These are phyloP conservation scores for Platycercus adscitus DNA, from an alignment of 2,113 vertebrate species.

Conservation along the genomic window DNA sequence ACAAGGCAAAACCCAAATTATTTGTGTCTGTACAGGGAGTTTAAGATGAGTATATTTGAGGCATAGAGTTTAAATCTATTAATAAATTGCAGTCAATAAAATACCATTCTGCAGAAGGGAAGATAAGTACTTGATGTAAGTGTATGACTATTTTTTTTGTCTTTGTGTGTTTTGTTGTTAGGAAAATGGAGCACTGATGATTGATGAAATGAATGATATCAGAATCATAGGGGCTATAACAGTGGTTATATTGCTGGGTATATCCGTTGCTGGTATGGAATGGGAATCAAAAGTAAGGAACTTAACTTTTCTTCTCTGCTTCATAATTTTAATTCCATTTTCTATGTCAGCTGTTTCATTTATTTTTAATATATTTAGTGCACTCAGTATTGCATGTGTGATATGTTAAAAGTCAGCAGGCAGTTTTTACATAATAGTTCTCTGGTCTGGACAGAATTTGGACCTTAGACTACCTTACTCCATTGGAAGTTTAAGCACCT, in stretches of 20 bases:
- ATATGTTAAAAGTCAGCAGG: neutral
- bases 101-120: neutral
- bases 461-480: neutral
- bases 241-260: constrained; percentile 90
- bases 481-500: neutral
- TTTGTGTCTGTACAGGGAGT: neutral
- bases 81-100: neutral
- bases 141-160: neutral
- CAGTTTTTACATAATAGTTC: neutral
- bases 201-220: constrained; percentile 89
- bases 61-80: neutral
- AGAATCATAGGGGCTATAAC: constrained; percentile 95
- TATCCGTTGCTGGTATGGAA: constrained; percentile 98
- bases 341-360: neutral
- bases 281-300: constrained; percentile 96
- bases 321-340: neutral
- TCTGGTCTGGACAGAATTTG: neutral
- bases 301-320: neutral
- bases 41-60: neutral
- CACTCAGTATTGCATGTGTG: neutral
- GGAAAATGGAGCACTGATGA: constrained; percentile 85
- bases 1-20: neutral
- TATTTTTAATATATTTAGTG: neutral
- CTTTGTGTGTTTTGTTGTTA: constrained; percentile 58
- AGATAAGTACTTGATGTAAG: neutral